These are phyloP conservation scores for Macquaria australasica DNA, from an alignment of 2,113 vertebrate species.

Conservation along the genomic window DNA sequence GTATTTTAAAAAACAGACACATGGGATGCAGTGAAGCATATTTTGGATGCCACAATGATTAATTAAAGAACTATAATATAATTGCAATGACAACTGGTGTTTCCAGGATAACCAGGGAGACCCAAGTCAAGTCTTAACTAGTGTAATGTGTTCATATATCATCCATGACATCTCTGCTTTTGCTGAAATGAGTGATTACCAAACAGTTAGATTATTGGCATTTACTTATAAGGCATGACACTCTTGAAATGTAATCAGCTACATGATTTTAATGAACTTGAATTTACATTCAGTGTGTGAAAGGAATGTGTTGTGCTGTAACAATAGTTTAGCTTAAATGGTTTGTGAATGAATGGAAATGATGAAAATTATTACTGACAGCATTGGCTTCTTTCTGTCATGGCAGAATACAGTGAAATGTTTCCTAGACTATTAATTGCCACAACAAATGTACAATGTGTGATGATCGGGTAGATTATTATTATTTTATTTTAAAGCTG, in stretches of 20 bases:
- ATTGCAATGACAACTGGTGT: neutral
- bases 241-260: neutral
- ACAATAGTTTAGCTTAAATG: neutral
- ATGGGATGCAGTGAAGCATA: neutral
- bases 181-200: neutral
- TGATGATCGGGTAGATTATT: neutral
- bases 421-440: neutral
- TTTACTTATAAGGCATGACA: neutral
- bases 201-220: neutral
- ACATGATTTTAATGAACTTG: neutral
- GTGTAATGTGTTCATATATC: no score
- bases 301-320: neutral
- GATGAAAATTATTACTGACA: no score
- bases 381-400: neutral
- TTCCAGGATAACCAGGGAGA: neutral
- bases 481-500: neutral
- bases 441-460: neutral
- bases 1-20: neutral
- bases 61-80: neutral
- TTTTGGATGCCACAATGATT: neutral
- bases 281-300: neutral
- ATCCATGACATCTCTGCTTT: neutral
- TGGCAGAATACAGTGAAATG: neutral
- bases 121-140: neutral
- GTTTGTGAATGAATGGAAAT: neutral